These are phyloP conservation scores for Alectura lathami DNA, from an alignment of 2,113 vertebrate species.

Conservation along the genomic window DNA sequence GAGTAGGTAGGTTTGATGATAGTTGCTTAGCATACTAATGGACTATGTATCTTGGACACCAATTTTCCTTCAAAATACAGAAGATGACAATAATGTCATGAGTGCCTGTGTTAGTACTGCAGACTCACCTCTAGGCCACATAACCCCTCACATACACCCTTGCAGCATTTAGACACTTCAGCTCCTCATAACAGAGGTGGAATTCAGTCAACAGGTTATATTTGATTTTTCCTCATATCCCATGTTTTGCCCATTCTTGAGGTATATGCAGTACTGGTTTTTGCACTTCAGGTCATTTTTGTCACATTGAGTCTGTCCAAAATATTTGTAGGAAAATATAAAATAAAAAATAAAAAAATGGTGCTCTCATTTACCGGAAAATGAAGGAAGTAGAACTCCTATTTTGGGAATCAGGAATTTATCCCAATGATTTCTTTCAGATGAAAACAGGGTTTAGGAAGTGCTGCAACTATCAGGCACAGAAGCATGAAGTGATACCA, in stretches of 20 bases:
- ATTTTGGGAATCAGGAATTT: not conserved
- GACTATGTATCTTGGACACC: rapidly evolving
- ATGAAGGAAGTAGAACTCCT: not conserved
- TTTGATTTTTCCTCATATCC: not conserved
- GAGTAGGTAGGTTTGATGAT: not conserved
- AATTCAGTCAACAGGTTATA: not conserved
- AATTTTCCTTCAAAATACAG: not conserved
- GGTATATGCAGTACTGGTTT: not conserved
- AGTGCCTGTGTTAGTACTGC: not conserved
- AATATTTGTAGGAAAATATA: not conserved
- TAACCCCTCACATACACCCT: not conserved
- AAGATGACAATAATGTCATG: not conserved
- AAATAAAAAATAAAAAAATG: not conserved
- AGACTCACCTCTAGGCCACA: not conserved
- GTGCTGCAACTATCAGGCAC: not conserved
- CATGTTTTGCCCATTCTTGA: not conserved
- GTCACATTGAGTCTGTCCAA: not conserved
- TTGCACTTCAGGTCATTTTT: not conserved
- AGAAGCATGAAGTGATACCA: not conserved
- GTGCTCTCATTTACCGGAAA: not conserved
- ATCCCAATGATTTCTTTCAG: not conserved
- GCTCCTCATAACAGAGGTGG: not conserved
- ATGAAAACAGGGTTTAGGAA: not conserved
- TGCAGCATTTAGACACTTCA: not conserved
- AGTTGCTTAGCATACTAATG: not conserved